A percentile compares a stretch with the other conserved stretches of the same genome.
Evolutionary conservation across 2,888 invertebrate genomes (phyloP).

Genomic region (Drepana falcataria): DNA sequence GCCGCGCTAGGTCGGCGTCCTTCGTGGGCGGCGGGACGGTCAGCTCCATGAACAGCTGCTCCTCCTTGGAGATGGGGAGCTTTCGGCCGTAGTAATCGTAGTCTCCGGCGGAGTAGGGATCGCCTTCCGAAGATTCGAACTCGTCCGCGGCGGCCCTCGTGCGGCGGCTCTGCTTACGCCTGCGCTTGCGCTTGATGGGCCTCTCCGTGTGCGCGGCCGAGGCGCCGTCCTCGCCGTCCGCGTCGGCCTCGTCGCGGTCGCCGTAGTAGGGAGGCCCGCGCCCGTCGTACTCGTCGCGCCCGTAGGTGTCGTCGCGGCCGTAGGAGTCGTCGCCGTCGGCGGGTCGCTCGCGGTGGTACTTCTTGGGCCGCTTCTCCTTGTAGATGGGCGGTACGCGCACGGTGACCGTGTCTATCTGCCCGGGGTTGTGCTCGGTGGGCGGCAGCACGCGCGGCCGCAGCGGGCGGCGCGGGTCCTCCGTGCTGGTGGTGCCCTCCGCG

Average conservation of each 20-base stretch:
- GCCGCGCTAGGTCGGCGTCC: slow-evolving; percentile 50
- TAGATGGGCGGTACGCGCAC: slow-evolving; percentile 73
- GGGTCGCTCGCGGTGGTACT: slow-evolving; percentile 55
- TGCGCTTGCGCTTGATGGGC: slow-evolving; percentile 41
- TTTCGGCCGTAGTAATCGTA: slow-evolving; percentile 64
- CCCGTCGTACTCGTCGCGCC: slow-evolving; percentile 10
- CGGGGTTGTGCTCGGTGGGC: slow-evolving; percentile 70
- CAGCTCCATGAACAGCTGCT: slow-evolving; percentile 44
- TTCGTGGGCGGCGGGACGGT: slow-evolving; percentile 56
- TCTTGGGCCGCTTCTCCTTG: slow-evolving; percentile 62
- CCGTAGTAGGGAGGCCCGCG: slow-evolving; percentile 8
- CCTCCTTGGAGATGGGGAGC: slow-evolving; percentile 56
- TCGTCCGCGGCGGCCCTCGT: slow-evolving; percentile 34
- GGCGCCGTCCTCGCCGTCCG: slow-evolving; percentile 47
- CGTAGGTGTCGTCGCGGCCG: slow-evolving; percentile 18
- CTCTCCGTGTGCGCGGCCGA: slow-evolving; percentile 40
- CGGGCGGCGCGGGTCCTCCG: slow-evolving; percentile 59
- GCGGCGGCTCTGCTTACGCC: slow-evolving; percentile 46
- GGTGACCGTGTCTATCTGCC: slow-evolving; percentile 71
- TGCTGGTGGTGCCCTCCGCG: slow-evolving; percentile 61
- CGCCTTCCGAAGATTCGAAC: slow-evolving; percentile 11
- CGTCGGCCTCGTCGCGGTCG: slow-evolving; percentile 26
- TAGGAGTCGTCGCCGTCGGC: slow-evolving; percentile 37
- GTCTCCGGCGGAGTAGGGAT: slow-evolving; percentile 44
- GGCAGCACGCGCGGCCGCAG: slow-evolving; percentile 65